phyloP scores from a whole-genome alignment of 2,888 invertebrate genomes.

The Cephus spinipes region DNA sequence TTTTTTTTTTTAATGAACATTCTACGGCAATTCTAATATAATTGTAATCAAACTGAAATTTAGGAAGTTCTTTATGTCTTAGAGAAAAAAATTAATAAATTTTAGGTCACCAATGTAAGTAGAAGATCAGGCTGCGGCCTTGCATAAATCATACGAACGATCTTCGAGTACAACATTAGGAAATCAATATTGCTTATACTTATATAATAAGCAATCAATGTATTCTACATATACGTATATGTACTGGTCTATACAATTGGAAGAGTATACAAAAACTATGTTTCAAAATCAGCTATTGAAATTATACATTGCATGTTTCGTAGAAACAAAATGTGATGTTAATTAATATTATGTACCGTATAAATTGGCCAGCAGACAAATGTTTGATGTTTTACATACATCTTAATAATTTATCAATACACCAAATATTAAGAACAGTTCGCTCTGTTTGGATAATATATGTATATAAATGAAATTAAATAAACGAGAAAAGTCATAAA shows the following conservation, averaged over 20 bases:
- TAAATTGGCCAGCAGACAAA: background rate
- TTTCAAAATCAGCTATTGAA: background rate
- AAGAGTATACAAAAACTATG: background rate
- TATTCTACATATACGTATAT: background rate
- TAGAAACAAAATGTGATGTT: background rate
- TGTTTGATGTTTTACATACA: background rate
- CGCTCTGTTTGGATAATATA: background rate
- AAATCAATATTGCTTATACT: conserved; percentile 14
- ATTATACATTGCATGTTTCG: background rate
- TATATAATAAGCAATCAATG: conserved; percentile 9
- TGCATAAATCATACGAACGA: conserved; percentile 39
- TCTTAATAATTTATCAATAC: background rate
- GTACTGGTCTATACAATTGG: background rate
- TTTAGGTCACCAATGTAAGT: conserved; percentile 43
- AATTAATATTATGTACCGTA: background rate
- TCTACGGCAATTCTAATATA: background rate
- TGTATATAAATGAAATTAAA: background rate
- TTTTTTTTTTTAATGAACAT: background rate
- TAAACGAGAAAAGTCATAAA: background rate
- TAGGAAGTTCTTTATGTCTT: background rate
- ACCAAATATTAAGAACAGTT: background rate
- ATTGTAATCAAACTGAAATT: background rate
- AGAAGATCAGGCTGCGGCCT: conserved; percentile 47
- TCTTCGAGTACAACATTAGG: conserved; percentile 34
- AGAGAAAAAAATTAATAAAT: background rate